These are phyloP conservation scores for Falco biarmicus DNA, from an alignment of 2,797 vertebrate species.

Conservation along the genomic window DNA sequence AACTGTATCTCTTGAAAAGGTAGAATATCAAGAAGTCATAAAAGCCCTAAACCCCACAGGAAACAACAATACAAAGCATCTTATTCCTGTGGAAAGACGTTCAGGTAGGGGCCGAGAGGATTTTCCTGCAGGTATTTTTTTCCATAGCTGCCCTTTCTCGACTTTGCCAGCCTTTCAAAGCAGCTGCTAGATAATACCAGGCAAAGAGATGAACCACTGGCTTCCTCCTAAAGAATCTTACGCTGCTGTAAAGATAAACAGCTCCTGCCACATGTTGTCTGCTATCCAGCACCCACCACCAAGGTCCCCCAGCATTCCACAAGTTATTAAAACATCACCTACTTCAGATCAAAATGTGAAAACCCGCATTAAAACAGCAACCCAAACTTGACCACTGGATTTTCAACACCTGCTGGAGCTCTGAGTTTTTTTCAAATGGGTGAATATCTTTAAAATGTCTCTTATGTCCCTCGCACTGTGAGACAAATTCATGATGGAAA, in stretches of 20 bases:
- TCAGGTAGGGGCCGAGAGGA: not conserved
- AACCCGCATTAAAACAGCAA: not conserved
- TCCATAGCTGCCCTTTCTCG: not conserved
- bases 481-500: slow-evolving; percentile 19
- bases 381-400: not conserved
- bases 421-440: not conserved
- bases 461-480: not conserved
- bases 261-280: not conserved
- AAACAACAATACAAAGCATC: not conserved
- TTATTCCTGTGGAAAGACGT: not conserved
- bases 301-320: not conserved
- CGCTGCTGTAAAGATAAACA: not conserved
- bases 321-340: not conserved
- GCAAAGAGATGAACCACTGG: not conserved
- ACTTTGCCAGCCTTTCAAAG: not conserved
- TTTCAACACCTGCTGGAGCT: slow-evolving; percentile 4
- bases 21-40: not conserved
- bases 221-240: not conserved
- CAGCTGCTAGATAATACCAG: not conserved
- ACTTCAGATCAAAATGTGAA: not conserved
- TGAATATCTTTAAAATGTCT: slow-evolving; percentile 13
- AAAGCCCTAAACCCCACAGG: not conserved
- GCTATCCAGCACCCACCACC: not conserved
- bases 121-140: not conserved
- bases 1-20: not conserved